phyloP scores from a whole-genome alignment of 2,888 invertebrate genomes.

The Hypomecis atomaria region DNA sequence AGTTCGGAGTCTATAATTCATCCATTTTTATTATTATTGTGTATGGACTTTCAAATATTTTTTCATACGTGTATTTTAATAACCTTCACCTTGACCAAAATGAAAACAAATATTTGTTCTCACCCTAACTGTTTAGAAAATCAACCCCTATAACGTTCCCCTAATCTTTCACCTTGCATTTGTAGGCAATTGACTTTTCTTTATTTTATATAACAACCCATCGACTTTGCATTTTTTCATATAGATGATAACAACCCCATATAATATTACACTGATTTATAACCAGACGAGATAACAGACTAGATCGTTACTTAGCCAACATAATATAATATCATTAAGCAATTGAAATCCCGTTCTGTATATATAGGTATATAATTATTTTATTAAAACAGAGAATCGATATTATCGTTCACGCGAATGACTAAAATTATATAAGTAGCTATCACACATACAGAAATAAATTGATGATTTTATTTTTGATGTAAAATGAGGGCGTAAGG shows the following conservation, averaged over 20 bases:
- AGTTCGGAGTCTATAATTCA: too few species aligned
- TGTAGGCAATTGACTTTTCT: neutral
- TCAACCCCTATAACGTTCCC: conserved; percentile 4
- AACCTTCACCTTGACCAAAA: conserved; percentile 16
- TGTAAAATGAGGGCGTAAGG: neutral
- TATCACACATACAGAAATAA: too few species aligned
- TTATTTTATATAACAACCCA: neutral
- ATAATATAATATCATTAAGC: too few species aligned
- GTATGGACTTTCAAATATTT: neutral
- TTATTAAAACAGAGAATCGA: too few species aligned
- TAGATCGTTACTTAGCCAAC: too few species aligned
- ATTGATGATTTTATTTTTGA: neutral
- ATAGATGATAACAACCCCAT: too few species aligned
- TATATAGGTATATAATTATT: too few species aligned
- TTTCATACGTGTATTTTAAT: neutral
- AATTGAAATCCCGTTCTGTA: too few species aligned
- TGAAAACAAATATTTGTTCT: neutral
- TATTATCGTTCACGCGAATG: too few species aligned
- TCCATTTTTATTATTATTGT: neutral
- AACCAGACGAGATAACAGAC: too few species aligned
- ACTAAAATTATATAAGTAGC: too few species aligned
- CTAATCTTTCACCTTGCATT: conserved; percentile 7
- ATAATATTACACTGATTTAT: too few species aligned
- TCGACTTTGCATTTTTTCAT: neutral
- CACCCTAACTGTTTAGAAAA: conserved; percentile 6